A percentile compares a stretch with the other conserved stretches of the same genome.
Conservation (phyloP, 2,888 invertebrate species). For the Hirtodrosophila histrioides region DNA sequence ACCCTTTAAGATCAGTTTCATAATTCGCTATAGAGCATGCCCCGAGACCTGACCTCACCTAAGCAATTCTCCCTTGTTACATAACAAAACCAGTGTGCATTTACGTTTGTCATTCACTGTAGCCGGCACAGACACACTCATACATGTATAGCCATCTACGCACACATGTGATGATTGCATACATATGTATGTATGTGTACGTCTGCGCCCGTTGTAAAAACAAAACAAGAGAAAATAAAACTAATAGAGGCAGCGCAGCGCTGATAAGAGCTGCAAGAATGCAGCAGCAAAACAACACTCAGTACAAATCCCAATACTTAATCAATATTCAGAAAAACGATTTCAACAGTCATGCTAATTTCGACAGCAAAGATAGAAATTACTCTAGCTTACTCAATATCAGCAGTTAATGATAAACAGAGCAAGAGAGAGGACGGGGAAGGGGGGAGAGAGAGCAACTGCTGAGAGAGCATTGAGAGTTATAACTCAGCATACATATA, state of each 20-base stretch:
- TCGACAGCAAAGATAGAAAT: slow-evolving; percentile 41
- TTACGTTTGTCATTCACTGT: slow-evolving; percentile 48
- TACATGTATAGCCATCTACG: background rate
- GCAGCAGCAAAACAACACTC: slow-evolving; percentile 9
- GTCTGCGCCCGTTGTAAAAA: slow-evolving; percentile 38
- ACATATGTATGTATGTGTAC: background rate
- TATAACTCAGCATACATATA: background rate
- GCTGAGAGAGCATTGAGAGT: slow-evolving; percentile 14
- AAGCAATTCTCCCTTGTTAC: slow-evolving; percentile 41
- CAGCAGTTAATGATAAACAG: slow-evolving; percentile 40
- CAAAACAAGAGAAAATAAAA: slow-evolving; percentile 58
- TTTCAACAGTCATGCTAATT: slow-evolving; percentile 61
- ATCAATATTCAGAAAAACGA: slow-evolving; percentile 2
- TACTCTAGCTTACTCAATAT: slow-evolving; percentile 32
- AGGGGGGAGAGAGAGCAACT: slow-evolving; percentile 1
- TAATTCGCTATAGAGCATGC: slow-evolving; percentile 1
- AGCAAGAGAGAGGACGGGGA: background rate
- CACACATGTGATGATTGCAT: slow-evolving; percentile 1
- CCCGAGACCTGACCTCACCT: slow-evolving; percentile 29
- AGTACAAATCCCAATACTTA: slow-evolving; percentile 13
- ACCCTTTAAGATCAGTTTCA: background rate
- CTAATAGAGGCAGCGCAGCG: slow-evolving; percentile 34
- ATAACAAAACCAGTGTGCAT: slow-evolving; percentile 45
- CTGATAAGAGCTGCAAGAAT: slow-evolving; percentile 53
- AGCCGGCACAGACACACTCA: slow-evolving; percentile 20